These are phyloP conservation scores for Microvelia longipes DNA, from an alignment of 1,140 invertebrate genomes.

Conservation along the genomic window DNA sequence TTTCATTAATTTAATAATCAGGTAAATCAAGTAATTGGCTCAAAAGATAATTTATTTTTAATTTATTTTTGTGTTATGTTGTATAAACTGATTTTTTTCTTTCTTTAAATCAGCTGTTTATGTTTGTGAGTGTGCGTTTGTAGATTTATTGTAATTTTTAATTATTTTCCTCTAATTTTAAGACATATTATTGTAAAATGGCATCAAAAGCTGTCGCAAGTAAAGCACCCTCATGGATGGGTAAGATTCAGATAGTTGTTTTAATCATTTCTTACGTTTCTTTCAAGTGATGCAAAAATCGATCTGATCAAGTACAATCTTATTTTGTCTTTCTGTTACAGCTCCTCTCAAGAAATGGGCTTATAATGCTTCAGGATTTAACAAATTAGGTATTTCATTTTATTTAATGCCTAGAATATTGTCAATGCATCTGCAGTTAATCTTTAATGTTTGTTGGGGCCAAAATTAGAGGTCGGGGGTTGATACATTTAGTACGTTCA, in stretches of 20 bases:
- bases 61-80: too few species aligned
- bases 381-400: conserved; percentile 46
- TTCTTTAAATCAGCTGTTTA: too few species aligned
- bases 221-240: conserved; percentile 5
- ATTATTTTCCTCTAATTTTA: too few species aligned
- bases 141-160: too few species aligned
- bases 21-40: too few species aligned
- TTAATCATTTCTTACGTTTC: background rate
- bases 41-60: too few species aligned
- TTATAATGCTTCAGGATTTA: conserved; percentile 53
- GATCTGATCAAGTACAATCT: background rate
- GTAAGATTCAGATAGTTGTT: background rate
- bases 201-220: background rate
- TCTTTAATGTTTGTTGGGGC: background rate
- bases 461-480: background rate
- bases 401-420: conserved; percentile 5
- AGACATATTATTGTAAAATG: too few species aligned
- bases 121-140: too few species aligned
- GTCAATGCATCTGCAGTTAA: too few species aligned
- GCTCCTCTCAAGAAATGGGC: conserved; percentile 43
- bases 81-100: too few species aligned
- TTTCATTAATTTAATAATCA: too few species aligned
- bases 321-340: conserved; percentile 30
- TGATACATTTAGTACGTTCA: too few species aligned
- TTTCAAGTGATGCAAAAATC: background rate